Conservation (phyloP, 2,888 invertebrate genomes). For the Cotesia congregata region DNA sequence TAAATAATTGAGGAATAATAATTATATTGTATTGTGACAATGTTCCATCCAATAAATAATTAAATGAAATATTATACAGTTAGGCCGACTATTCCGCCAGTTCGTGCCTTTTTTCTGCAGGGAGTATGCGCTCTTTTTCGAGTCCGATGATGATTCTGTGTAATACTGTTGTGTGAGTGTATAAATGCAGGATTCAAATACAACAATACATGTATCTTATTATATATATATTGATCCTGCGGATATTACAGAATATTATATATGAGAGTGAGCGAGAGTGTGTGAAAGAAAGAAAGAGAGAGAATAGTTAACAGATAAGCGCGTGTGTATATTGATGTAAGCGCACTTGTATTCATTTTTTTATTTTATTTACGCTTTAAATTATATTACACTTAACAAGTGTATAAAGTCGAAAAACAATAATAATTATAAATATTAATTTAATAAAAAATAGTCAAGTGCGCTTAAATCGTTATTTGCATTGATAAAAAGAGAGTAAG, state of each 20-base stretch:
- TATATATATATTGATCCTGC: slow-evolving; percentile 16
- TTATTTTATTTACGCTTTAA: slow-evolving; percentile 6
- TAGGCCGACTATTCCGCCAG: slow-evolving; percentile 71
- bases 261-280: slow-evolving; percentile 7
- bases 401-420: neutral
- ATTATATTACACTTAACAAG: neutral
- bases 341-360: slow-evolving; percentile 24
- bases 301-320: neutral
- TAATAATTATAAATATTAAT: slow-evolving; percentile 5
- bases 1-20: slow-evolving; percentile 51
- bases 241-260: slow-evolving; percentile 13
- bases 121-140: slow-evolving; percentile 57
- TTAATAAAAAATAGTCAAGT: slow-evolving; percentile 9
- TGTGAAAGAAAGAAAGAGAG: neutral
- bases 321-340: slow-evolving; percentile 20
- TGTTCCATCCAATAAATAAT: slow-evolving; percentile 70
- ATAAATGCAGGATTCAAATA: slow-evolving; percentile 29
- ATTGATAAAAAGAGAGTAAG: slow-evolving; percentile 36
- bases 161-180: slow-evolving; percentile 34
- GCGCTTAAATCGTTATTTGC: slow-evolving; percentile 6
- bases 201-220: slow-evolving; percentile 38
- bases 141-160: slow-evolving; percentile 48
- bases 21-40: slow-evolving; percentile 69
- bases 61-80: slow-evolving; percentile 67
- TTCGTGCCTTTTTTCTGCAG: slow-evolving; percentile 70